phyloP scores from a whole-genome alignment of 2,888 invertebrate species.

The Limnephilus marmoratus region DNA sequence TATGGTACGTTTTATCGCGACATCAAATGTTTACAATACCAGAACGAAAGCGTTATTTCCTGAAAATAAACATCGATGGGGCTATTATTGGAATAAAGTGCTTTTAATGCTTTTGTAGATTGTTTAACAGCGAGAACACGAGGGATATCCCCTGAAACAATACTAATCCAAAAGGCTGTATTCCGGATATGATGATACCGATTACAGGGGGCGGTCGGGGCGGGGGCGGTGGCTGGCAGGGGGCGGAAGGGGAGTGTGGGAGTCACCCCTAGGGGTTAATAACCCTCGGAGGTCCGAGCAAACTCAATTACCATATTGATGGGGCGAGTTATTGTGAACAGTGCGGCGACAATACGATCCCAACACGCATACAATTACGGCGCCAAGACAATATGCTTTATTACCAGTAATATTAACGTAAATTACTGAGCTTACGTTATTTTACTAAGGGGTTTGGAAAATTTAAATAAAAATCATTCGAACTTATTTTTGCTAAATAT shows the following conservation, averaged over 20 bases:
- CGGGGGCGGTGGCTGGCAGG: background rate
- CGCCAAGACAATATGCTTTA: background rate
- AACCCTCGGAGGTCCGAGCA: conserved; percentile 46
- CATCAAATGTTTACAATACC: background rate
- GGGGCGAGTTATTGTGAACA: conserved; percentile 25
- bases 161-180: conserved; percentile 15
- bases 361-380: conserved; percentile 5
- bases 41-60: background rate
- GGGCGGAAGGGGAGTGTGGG: background rate
- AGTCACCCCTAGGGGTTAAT: conserved; percentile 15
- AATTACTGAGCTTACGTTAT: background rate
- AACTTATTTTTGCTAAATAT: background rate
- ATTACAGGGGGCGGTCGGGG: background rate
- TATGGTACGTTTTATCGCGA: background rate
- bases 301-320: conserved; percentile 58
- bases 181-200: conserved; percentile 20
- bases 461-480: background rate
- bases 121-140: background rate
- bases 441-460: background rate
- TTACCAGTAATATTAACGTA: background rate
- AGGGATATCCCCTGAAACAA: conserved; percentile 14
- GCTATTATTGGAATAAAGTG: background rate
- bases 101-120: background rate
- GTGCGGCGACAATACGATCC: conserved; percentile 19
- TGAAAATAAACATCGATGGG: background rate